A percentile compares a stretch with the other conserved stretches of the same genome.
Conservation (phyloP, 2,888 invertebrate genomes). For the Sphecodes monilicornis region DNA sequence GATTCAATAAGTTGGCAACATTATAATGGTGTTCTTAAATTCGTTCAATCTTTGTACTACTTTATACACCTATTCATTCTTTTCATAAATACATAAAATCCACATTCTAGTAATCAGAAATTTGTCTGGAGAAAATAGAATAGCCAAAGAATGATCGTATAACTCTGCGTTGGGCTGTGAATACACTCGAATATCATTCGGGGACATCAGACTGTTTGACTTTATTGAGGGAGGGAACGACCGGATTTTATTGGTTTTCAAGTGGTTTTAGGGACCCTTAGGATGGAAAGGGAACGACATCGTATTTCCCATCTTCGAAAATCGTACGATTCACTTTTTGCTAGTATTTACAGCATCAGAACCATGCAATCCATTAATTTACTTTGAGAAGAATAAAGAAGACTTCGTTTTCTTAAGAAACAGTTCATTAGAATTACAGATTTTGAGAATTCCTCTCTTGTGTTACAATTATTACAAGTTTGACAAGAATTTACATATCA, state of each 20-base stretch:
- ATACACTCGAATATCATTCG: slow-evolving; percentile 51
- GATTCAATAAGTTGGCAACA: too few relatives aligned
- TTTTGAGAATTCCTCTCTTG: neutral
- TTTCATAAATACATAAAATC: too few relatives aligned
- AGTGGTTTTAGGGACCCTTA: slow-evolving; percentile 32
- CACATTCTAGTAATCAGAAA: neutral
- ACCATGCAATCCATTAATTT: slow-evolving; percentile 2
- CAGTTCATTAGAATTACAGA: neutral
- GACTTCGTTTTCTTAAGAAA: neutral
- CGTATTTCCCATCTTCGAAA: slow-evolving; percentile 43
- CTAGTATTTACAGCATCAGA: neutral
- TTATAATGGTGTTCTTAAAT: too few relatives aligned
- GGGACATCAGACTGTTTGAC: slow-evolving; percentile 41
- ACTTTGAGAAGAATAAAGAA: too few relatives aligned
- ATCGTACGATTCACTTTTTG: slow-evolving; percentile 39
- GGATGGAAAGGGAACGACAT: slow-evolving; percentile 51
- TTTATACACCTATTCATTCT: too few relatives aligned
- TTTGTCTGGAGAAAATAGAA: neutral
- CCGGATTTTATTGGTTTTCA: slow-evolving; percentile 52
- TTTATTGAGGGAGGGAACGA: slow-evolving; percentile 43
- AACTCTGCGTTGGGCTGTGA: slow-evolving; percentile 18
- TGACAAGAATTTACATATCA: neutral
- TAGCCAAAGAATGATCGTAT: neutral
- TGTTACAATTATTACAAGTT: neutral
- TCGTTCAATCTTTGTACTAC: too few relatives aligned